Evolutionary conservation across 2,113 vertebrate species (phyloP).

Genomic region (Thryonomys swinderianus): DNA sequence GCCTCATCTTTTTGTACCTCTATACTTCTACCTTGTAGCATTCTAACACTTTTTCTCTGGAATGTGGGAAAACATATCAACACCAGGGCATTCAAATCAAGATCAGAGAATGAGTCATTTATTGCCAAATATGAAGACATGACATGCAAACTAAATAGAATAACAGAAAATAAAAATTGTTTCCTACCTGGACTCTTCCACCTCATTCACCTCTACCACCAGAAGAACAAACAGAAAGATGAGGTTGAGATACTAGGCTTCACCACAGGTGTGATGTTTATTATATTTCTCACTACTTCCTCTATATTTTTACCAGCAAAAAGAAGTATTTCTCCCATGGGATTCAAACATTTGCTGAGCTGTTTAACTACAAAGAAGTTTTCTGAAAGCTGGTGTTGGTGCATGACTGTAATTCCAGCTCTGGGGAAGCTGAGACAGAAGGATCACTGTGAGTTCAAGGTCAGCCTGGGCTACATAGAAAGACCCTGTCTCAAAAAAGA

Average conservation of each 20-base stretch:
- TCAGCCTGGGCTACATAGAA: too few relatives aligned
- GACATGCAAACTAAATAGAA: background rate
- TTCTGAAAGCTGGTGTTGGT: background rate
- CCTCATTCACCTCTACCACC: background rate
- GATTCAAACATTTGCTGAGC: background rate
- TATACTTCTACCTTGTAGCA: background rate
- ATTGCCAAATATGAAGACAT: background rate
- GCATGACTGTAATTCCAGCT: too few relatives aligned
- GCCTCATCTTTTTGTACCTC: conserved; percentile 10
- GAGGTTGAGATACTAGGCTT: background rate
- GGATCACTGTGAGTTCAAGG: too few relatives aligned
- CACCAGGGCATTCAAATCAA: conserved; percentile 18
- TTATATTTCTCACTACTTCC: background rate
- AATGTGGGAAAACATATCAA: background rate
- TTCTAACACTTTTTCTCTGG: background rate
- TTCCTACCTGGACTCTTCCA: background rate
- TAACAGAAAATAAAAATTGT: conserved; percentile 1
- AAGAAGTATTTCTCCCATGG: background rate
- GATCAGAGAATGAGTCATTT: background rate
- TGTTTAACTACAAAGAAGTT: background rate
- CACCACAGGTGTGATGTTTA: background rate
- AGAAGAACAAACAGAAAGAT: background rate
- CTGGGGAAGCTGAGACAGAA: too few relatives aligned
- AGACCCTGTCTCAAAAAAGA: too few relatives aligned
- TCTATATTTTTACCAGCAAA: background rate